phyloP scores from a whole-genome alignment of 2,797 vertebrate genomes.

The Hephaestus fuliginosus region DNA sequence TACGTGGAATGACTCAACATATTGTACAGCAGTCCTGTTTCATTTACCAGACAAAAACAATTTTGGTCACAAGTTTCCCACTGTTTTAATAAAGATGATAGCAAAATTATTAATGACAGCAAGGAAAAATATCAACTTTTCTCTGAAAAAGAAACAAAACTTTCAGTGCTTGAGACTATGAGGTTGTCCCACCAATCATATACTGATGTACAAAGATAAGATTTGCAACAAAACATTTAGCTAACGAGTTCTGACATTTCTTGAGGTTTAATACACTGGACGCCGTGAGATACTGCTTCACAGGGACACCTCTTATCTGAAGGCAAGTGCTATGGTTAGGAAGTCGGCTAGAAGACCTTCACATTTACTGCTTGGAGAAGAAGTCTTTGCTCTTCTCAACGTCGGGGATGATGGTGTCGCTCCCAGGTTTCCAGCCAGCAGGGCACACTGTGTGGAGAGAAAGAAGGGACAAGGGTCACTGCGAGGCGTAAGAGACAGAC shows the following conservation, averaged over 20 bases:
- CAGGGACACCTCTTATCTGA: constrained; percentile 61
- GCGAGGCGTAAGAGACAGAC: not conserved
- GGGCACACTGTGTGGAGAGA: constrained; percentile 90
- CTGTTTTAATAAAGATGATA: constrained; percentile 72
- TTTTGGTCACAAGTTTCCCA: constrained; percentile 18
- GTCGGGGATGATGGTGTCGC: constrained; percentile 98
- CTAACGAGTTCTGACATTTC: constrained; percentile 18
- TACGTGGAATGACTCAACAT: not conserved
- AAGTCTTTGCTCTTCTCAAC: constrained; percentile 96
- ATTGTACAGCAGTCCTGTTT: not conserved
- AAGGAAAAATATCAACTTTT: constrained; percentile 59
- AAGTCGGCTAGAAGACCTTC: constrained; percentile 31
- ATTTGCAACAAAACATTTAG: constrained; percentile 24
- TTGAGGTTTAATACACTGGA: constrained; percentile 47
- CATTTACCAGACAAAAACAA: constrained; percentile 11
- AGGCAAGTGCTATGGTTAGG: constrained; percentile 75
- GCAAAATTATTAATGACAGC: constrained; percentile 51
- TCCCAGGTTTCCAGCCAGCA: constrained; percentile 98
- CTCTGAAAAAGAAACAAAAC: constrained; percentile 53
- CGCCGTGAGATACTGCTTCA: constrained; percentile 61
- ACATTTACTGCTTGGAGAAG: constrained; percentile 93
- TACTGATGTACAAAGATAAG: constrained; percentile 56
- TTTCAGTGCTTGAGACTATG: constrained; percentile 83
- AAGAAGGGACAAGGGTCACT: constrained; percentile 35
- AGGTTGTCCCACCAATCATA: constrained; percentile 55